Base-by-base conservation (phyloP, 2,888 invertebrate species). In the Agapostemon virescens region DNA sequence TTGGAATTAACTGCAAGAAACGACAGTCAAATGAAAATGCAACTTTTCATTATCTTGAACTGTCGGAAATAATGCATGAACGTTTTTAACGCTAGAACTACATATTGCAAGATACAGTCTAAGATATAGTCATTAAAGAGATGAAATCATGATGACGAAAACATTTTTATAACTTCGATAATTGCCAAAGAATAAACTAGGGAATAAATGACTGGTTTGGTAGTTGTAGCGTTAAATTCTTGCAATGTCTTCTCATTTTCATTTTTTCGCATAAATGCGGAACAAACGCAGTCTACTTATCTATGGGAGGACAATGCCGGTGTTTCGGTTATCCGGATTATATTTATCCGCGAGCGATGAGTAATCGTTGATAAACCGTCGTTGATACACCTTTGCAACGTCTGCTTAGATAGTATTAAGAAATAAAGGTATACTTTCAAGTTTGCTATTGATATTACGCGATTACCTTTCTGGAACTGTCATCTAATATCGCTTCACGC, bases 351-450 rank as follows among this genome's bases (percentile, higher is more conserved):
- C 45, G 7, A 42, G 17, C 61, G 67, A 71, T 55, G 61, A 70
- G 45, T 40, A 70, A 45, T 49, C 20, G 13, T 15, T 17, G 79
- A 79, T 79, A 72, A 79, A 33, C n/a, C n/a, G n/a, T n/a, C 42
- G 68, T 72, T 71, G n/a, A n/a, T 49, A 71, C 61, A 52, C 9
- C 7, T 55, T 45, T 38, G 33, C 38, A 23, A 33, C 77, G 77
- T 79, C 72, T 63, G 33, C 20, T 40, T 9, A 68, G 70, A 77
- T 78, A 77, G 33, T 42, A 33, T 17, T 15, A 26, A 0, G 0
- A 40, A 23, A 49, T n/a, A 52, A 75, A 74, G 66, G 2, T 33
- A 15, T 23, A 40, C 38, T 23, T 69, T 13, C 17, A 36, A 49
- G 49, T 63, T n/a, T 13, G 61, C 20, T 68, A 23, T 4, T 20